Evolutionary conservation across 2,797 vertebrate species (phyloP).

Genomic region (Lagorchestes hirsutus): DNA sequence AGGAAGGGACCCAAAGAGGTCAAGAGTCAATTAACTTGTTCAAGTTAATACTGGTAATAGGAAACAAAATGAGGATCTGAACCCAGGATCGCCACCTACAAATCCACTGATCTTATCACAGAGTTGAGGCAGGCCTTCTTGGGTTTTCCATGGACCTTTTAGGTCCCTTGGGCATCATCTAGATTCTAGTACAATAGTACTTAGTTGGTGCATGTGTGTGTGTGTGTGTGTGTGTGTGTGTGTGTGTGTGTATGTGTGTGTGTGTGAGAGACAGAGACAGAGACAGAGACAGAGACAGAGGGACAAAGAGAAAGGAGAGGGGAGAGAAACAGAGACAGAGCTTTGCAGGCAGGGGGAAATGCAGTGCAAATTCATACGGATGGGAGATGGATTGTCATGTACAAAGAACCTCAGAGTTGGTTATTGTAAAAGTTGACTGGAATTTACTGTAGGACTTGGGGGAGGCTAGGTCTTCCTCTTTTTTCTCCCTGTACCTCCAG

Average conservation of each 20-base stretch:
- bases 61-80: background rate
- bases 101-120: background rate
- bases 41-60: background rate
- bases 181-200: background rate
- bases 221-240: too few species aligned
- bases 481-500: background rate
- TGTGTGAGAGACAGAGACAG: background rate
- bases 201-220: too few species aligned
- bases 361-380: background rate
- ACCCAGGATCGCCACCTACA: background rate
- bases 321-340: background rate
- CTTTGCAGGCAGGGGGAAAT: background rate
- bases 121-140: background rate
- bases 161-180: background rate
- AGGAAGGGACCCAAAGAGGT: background rate
- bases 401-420: background rate
- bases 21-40: background rate
- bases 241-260: too few species aligned
- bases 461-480: background rate
- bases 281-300: too few species aligned
- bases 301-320: background rate
- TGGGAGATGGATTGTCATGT: background rate
- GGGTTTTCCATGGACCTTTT: background rate
- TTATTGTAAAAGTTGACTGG: background rate
- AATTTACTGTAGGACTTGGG: background rate